phyloP scores from a whole-genome alignment of 53 echinoderm and acorn worm genomes.

The Echinometra lucunter region DNA sequence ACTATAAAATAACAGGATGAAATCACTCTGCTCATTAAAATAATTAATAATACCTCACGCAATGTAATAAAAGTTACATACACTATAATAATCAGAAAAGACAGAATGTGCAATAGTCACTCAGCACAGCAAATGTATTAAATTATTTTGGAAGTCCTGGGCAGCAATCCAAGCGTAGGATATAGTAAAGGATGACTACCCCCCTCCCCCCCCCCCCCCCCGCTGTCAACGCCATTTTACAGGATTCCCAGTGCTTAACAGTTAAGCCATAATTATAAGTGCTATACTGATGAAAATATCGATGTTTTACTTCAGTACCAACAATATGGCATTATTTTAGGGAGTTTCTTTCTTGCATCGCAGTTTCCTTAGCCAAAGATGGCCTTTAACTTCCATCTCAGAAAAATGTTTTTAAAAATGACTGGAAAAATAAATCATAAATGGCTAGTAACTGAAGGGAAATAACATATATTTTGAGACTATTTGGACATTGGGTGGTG shows the following conservation, averaged over 20 bases:
- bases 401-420: background rate
- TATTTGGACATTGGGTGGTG: constrained; percentile 1
- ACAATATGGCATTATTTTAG: background rate
- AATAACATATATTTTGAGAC: background rate
- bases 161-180: background rate
- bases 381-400: background rate
- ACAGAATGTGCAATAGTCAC: background rate
- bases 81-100: background rate
- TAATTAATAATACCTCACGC: background rate
- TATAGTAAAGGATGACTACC: background rate
- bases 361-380: background rate
- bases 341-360: background rate
- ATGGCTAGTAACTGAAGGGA: background rate
- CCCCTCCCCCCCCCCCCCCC: background rate
- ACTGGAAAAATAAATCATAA: background rate
- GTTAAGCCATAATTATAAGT: too few relatives aligned
- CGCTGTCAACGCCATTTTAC: too few relatives aligned
- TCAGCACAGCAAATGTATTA: background rate
- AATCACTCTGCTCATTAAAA: constrained; percentile 1
- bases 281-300: too few relatives aligned
- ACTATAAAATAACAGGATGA: background rate
- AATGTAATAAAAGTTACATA: background rate
- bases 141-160: background rate
- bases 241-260: too few relatives aligned
- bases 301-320: too few relatives aligned